These are phyloP conservation scores for Zoanthus gigantus DNA, from an alignment of 92 coral and sea anemone species.

Conservation along the genomic window DNA sequence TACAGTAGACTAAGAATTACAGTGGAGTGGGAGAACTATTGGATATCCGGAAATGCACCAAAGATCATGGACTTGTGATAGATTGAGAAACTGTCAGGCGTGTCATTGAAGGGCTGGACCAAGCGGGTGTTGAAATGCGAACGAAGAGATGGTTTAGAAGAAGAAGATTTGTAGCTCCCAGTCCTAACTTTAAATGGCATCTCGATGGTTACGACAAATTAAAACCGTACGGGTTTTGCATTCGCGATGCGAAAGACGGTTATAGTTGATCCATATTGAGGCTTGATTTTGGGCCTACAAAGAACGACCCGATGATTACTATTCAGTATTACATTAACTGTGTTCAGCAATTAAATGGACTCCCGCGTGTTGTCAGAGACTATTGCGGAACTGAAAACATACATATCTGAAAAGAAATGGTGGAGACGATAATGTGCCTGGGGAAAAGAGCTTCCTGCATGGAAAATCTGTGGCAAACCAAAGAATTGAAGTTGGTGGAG, in stretches of 20 bases:
- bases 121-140: not conserved
- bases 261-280: not conserved
- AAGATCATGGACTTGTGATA: constrained; percentile 1
- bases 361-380: too few relatives aligned
- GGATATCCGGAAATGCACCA: constrained; percentile 49
- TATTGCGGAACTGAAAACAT: too few relatives aligned
- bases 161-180: not conserved
- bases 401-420: too few relatives aligned
- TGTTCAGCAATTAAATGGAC: too few relatives aligned
- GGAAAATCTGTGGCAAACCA: too few relatives aligned
- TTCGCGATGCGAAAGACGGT: not conserved
- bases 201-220: not conserved
- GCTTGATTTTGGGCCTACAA: not conserved
- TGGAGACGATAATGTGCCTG: too few relatives aligned
- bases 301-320: too few relatives aligned
- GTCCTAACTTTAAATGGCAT: not conserved
- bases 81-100: constrained; percentile 13
- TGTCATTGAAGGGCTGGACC: not conserved
- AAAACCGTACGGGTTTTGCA: not conserved
- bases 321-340: too few relatives aligned
- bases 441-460: too few relatives aligned
- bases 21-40: constrained; percentile 48
- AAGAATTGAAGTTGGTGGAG: too few relatives aligned
- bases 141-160: constrained; percentile 1
- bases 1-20: constrained; percentile 45